Evolutionary conservation across 2,113 vertebrate genomes (phyloP).

Genomic region (Nycticebus coucang): DNA sequence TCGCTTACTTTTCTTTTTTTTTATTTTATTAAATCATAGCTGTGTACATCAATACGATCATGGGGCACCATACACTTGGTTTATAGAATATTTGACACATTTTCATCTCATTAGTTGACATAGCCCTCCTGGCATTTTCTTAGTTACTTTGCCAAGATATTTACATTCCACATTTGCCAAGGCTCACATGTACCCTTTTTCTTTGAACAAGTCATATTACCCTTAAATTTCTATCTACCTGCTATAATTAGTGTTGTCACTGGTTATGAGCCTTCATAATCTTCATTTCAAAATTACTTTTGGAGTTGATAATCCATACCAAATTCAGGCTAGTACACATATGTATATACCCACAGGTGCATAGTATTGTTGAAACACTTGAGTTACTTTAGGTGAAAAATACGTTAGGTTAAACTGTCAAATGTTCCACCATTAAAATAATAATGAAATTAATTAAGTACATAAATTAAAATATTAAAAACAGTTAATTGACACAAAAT

Average conservation of each 20-base stretch:
- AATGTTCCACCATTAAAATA: slow-evolving; percentile 3
- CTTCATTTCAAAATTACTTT: background rate
- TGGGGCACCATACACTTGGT: too few relatives aligned
- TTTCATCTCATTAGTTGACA: too few relatives aligned
- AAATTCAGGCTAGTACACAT: background rate
- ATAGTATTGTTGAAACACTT: background rate
- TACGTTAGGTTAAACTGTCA: background rate
- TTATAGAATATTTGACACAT: too few relatives aligned
- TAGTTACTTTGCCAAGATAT: too few relatives aligned
- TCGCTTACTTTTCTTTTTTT: slow-evolving; percentile 27
- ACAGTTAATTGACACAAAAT: slow-evolving; percentile 15
- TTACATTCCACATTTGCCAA: too few relatives aligned
- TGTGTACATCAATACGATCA: too few relatives aligned
- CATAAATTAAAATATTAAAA: slow-evolving; percentile 23
- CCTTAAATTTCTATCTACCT: background rate
- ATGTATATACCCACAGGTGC: background rate
- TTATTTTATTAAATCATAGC: too few relatives aligned
- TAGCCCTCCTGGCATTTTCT: too few relatives aligned
- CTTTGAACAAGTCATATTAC: background rate
- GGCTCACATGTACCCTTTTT: too few relatives aligned
- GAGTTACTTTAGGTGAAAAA: background rate
- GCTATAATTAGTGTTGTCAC: background rate
- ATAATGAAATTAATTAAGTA: background rate
- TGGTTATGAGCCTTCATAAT: background rate
- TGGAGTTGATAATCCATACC: background rate